Evolutionary conservation across 2,888 invertebrate genomes (phyloP), one percentile per base, ranked within the genome.

Genomic region (Euplexia lucipara): DNA sequence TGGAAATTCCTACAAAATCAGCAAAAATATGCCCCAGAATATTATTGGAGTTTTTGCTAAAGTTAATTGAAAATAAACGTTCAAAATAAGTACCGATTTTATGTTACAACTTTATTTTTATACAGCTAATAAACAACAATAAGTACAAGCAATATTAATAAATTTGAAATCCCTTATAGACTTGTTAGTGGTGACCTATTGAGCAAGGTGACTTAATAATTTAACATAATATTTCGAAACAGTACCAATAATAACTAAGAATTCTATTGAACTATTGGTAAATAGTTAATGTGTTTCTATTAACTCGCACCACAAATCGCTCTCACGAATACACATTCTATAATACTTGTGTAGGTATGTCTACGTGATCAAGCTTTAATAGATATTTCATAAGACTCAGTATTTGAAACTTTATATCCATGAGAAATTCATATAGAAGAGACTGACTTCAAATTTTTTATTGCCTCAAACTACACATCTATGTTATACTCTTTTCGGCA

Each of bases 1-100:
- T 86, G 78, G 79, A 76, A 86, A 88, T 89, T 88, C 79, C 85
- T 74, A 74, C 82, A 75, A 85, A 87, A 83, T 88, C 89, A 88
- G 87, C 86, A 82, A 86, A 89, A 87, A 77, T 47, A 78, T 62
- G 62, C 74, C 60, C 72, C 60, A 62, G 59, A 63, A 59, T 70
- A 75, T 69, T 79, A 69, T 75, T 62, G 53, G 57, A 67, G 65
- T 71, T 79, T 83, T 79, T 74, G 75, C 78, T 71, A 70, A 67
- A 75, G 62, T 80, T 86, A 86, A 87, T 87, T 87, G 84, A 86
- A 87, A 87, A 86, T 82, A 86, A 86, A 86, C 82, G 64, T 66
- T 73, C 48, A 76, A 81, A 83, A 81, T 77, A 75, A 81, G 54
- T 48, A 75, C 59, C 69, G 54, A 52, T 65, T 35, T 26, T 62